These are phyloP conservation scores for Melanchra persicariae DNA, from an alignment of 2,888 invertebrate genomes.

Conservation along the genomic window DNA sequence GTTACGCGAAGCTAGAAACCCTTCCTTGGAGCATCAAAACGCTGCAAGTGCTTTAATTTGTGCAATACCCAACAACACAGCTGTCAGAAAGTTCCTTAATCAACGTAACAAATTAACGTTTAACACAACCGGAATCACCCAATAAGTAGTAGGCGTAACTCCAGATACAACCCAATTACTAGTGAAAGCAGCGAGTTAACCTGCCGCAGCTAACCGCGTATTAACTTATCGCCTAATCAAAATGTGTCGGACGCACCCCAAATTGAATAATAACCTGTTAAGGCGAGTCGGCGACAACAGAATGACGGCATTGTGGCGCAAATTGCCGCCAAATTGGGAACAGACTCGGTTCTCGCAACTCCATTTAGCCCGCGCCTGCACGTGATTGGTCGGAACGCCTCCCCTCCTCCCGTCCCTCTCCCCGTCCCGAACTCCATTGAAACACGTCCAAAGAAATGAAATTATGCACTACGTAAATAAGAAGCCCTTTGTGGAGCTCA, in stretches of 20 bases:
- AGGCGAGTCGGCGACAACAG: conserved; percentile 73
- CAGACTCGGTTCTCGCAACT: conserved; percentile 84
- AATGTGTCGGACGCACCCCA: conserved; percentile 86
- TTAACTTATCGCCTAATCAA: conserved; percentile 86
- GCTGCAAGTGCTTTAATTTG: neutral
- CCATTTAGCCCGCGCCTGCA: conserved; percentile 86
- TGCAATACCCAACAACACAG: neutral
- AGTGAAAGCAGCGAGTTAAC: conserved; percentile 62
- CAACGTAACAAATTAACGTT: conserved; percentile 34
- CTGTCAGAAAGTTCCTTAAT: conserved; percentile 19
- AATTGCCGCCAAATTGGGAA: conserved; percentile 89
- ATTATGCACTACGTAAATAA: conserved; percentile 88
- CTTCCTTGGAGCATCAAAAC: neutral
- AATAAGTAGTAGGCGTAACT: conserved; percentile 50
- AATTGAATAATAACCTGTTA: conserved; percentile 89
- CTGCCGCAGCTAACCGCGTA: conserved; percentile 79
- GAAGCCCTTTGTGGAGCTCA: conserved; percentile 78
- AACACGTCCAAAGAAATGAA: conserved; percentile 82
- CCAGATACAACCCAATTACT: conserved; percentile 58
- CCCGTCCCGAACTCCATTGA: conserved; percentile 73
- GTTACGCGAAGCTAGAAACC: neutral
- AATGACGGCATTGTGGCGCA: conserved; percentile 85
- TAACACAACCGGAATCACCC: conserved; percentile 25
- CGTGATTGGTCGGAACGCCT: conserved; percentile 88
- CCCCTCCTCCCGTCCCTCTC: conserved; percentile 71